Base-by-base conservation (phyloP, 2,888 invertebrate species). In the Apamea epomidion region DNA sequence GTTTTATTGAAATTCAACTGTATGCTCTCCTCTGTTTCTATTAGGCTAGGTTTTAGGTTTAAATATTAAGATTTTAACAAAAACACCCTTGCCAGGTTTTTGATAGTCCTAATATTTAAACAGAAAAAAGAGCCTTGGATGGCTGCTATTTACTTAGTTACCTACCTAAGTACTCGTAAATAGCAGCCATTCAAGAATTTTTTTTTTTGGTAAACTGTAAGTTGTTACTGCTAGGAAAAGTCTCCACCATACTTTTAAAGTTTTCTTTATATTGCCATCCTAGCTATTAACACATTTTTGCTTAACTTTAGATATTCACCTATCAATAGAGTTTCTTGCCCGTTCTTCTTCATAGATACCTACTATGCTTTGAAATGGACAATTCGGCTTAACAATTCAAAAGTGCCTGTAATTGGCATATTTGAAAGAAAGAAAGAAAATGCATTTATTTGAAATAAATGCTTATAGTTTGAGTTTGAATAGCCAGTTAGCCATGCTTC, bases 1-100 rank as follows among this genome's bases (percentile, higher is more conserved):
- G 21, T 54, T 78, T 54, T 67, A 16, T 78, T 54, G 2, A 65
- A 60, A 65, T 51, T 64, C 18, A 45, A 32, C 16, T 76, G 6
- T 6, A 12, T n/a, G 10, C 18, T 14, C 1, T 32, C 37, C 37
- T 48, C 2, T 37, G 16, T 51, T 12, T 29, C 42, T 14, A 48
- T 32, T 21, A 7, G 6, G 42, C 2, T 12, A 67, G 29, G 37
- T 69, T 51, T 51, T 32, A 25, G 21, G 3, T 42, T 29, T 18
- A 3, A n/a, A 18, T 64, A 64, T 64, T 32, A 64, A 37, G 7
- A 68, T 42, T 42, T 67, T 42, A 16, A n/a, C 2, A 21, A 0
- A 18, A 37, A 37, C 5, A 42, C 42, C 42, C 37, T 0, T 0
- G 42, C 7, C 7, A 42, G 42, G 42, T 42, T 42, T 42, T 42